Conservation (phyloP, 2,888 invertebrate genomes). For the Stomorhina lunata region DNA sequence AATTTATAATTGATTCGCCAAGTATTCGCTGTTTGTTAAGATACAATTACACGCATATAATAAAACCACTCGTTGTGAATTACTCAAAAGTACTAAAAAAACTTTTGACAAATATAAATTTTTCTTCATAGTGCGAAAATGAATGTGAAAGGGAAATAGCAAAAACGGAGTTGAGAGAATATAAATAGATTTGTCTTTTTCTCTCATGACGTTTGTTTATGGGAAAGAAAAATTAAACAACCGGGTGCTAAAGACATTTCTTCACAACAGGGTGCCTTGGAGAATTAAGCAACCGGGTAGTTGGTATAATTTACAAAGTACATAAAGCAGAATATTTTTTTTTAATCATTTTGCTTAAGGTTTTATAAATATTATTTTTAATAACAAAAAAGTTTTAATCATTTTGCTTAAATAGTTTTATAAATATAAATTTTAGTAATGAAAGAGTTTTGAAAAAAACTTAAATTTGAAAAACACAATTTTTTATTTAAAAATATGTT, state of each 20-base stretch:
- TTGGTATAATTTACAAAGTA: too few relatives aligned
- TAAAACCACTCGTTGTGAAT: slow-evolving; percentile 53
- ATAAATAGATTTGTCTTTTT: neutral
- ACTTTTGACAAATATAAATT: slow-evolving; percentile 2
- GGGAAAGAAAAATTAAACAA: neutral
- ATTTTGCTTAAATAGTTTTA: too few relatives aligned
- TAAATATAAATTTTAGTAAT: too few relatives aligned
- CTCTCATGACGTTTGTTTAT: neutral
- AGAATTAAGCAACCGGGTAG: too few relatives aligned
- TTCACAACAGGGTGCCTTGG: neutral
- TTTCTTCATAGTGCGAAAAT: slow-evolving; percentile 8
- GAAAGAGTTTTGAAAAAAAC: too few relatives aligned
- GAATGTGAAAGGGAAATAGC: neutral
- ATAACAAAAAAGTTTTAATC: too few relatives aligned
- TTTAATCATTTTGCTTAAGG: too few relatives aligned
- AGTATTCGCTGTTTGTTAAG: slow-evolving; percentile 28
- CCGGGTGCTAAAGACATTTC: too few relatives aligned
- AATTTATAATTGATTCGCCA: slow-evolving; percentile 14
- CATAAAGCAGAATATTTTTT: too few relatives aligned
- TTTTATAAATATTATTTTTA: too few relatives aligned
- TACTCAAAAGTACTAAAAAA: slow-evolving; percentile 58
- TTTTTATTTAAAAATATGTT: too few relatives aligned
- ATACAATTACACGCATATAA: neutral
- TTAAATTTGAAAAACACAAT: too few relatives aligned
- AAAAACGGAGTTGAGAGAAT: neutral